A percentile compares a stretch with the other conserved stretches of the same genome.
phyloP scores from a whole-genome alignment of 2,113 vertebrate species.

The human region GRCh38 chr3:126125001-126125500 shows the following conservation, averaged over 20 bases:
- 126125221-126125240: not conserved
- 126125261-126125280: not conserved
- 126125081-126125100: not conserved
- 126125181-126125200: not conserved
- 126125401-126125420: fast-evolving
- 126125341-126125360: not conserved
- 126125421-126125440: not conserved
- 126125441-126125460: not conserved
- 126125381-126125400: fast-evolving
- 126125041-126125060: not conserved
- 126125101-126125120: not conserved
- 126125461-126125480: fast-evolving
- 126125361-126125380: fast-evolving
- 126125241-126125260: not conserved
- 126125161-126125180: not conserved
- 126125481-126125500: not conserved
- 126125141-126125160: not conserved
- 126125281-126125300: not conserved
- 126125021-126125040: not conserved
- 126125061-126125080: not conserved
- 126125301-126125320: not conserved
- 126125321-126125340: not conserved
- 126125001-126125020: not conserved
- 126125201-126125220: not conserved
- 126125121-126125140: not conserved